Percentiles rank a stretch among this genome's conserved stretches.
These are phyloP conservation scores for Paguma larvata DNA, from an alignment of 2,797 vertebrate genomes.

Conservation along the genomic window DNA sequence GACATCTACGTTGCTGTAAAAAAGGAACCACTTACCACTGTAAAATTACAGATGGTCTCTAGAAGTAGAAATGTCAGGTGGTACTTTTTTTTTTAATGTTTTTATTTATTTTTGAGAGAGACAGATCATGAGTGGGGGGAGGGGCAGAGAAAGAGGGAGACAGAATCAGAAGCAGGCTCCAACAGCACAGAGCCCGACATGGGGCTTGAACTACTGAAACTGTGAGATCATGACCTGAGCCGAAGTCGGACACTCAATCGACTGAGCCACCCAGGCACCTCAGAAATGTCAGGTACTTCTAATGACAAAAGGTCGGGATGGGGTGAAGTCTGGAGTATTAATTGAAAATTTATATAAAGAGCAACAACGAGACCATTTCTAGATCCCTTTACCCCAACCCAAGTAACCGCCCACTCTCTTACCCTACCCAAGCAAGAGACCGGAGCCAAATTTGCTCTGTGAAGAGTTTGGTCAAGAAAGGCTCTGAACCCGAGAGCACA, in stretches of 20 bases:
- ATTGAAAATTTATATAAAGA: background rate
- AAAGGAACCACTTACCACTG: background rate
- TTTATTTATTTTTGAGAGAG: no score
- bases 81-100: background rate
- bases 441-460: background rate
- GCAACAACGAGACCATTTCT: background rate
- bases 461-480: background rate
- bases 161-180: no score
- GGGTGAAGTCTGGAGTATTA: background rate
- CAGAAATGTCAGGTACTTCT: background rate
- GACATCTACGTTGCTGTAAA: background rate
- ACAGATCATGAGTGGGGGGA: no score
- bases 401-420: background rate
- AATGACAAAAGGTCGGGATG: background rate
- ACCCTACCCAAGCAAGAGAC: background rate
- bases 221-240: no score
- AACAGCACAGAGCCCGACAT: no score
- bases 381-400: background rate
- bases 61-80: background rate
- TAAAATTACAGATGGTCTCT: background rate
- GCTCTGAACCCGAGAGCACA: background rate
- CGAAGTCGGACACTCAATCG: no score
- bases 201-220: no score
- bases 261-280: no score
- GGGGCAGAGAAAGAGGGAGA: no score